Conservation (phyloP, 2,113 vertebrate species). For the Poeciliopsis occidentalis region DNA sequence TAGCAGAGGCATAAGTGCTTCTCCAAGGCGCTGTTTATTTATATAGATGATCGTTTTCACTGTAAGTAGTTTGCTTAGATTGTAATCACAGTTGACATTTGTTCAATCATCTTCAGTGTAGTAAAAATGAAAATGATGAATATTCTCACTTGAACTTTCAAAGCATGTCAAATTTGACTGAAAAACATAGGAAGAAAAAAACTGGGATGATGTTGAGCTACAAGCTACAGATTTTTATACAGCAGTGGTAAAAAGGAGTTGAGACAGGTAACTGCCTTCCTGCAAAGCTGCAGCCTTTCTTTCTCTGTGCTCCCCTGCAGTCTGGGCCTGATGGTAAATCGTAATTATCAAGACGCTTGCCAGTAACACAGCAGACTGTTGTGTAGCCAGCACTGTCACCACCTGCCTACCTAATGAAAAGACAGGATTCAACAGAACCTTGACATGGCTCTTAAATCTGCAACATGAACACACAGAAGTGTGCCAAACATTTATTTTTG, state of each 20-base stretch:
- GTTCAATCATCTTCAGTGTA: too few relatives aligned
- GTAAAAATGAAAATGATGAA: too few relatives aligned
- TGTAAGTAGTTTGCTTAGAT: too few relatives aligned
- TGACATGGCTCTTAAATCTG: conserved; percentile 32
- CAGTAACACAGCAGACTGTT: conserved; percentile 55
- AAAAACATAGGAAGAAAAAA: neutral
- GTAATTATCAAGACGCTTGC: conserved; percentile 62
- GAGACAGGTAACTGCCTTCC: conserved; percentile 36
- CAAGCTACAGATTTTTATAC: neutral
- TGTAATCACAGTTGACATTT: too few relatives aligned
- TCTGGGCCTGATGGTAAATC: conserved; percentile 54
- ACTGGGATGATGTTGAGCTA: neutral
- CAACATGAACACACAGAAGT: conserved; percentile 36
- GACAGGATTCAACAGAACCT: conserved; percentile 71
- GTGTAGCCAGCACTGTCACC: conserved; percentile 62
- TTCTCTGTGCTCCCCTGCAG: conserved; percentile 32
- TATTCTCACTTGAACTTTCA: too few relatives aligned
- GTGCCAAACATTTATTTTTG: conserved; percentile 58
- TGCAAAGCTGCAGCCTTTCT: conserved; percentile 16
- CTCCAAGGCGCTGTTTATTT: too few relatives aligned
- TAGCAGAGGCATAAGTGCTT: too few relatives aligned
- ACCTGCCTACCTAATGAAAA: conserved; percentile 66
- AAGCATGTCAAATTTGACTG: too few relatives aligned
- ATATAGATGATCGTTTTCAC: too few relatives aligned
- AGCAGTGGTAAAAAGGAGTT: neutral